phyloP scores from a whole-genome alignment of 2,797 vertebrate genomes.

The Poeciliopsis turneri region DNA sequence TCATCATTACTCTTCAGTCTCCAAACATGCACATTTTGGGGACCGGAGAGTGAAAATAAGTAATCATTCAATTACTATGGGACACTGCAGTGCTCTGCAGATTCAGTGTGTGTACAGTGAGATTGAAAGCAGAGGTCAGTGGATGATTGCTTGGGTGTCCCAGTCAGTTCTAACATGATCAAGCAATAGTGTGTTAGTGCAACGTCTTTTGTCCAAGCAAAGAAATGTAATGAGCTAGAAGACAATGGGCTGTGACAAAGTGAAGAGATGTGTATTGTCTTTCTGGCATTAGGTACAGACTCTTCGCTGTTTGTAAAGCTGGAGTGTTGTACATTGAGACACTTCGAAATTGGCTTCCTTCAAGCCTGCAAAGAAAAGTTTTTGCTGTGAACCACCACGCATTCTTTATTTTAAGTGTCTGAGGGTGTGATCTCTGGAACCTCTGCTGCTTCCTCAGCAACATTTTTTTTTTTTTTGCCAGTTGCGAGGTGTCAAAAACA shows the following conservation, averaged over 20 bases:
- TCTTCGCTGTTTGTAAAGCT: constrained; percentile 17
- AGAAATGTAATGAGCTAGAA: constrained; percentile 86
- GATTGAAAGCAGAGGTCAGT: constrained; percentile 37
- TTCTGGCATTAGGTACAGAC: constrained; percentile 27
- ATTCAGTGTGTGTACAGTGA: constrained; percentile 37
- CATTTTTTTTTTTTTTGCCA: background rate
- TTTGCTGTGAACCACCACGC: background rate
- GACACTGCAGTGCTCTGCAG: background rate
- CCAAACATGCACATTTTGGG: too few species aligned
- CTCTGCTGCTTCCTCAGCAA: constrained; percentile 9
- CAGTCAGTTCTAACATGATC: constrained; percentile 83
- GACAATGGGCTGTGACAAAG: constrained; percentile 71
- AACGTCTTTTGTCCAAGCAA: constrained; percentile 83
- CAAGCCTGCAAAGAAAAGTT: background rate
- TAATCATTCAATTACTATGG: too few species aligned
- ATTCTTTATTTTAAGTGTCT: background rate
- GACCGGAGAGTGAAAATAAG: too few species aligned
- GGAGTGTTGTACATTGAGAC: background rate
- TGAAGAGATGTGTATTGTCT: constrained; percentile 22
- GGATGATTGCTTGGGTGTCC: constrained; percentile 76
- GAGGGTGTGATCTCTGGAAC: background rate
- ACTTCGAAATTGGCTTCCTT: background rate
- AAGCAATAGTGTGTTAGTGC: constrained; percentile 87
- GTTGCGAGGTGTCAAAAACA: constrained; percentile 26
- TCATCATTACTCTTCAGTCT: too few species aligned